Conservation (phyloP, 1,140 invertebrate genomes). For the Drosophila bipectinata region DNA sequence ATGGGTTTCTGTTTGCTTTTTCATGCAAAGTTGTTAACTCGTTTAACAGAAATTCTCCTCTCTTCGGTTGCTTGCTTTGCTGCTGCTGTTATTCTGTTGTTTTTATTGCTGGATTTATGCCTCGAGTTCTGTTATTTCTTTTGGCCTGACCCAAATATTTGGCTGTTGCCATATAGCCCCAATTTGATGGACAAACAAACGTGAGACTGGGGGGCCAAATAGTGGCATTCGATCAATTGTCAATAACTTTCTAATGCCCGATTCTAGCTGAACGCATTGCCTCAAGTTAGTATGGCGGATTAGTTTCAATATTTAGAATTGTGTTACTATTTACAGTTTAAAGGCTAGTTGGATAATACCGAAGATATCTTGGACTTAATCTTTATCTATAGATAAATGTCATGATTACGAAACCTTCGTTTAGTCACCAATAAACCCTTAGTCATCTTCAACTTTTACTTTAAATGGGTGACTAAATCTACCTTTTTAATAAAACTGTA, state of each 20-base stretch:
- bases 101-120: conserved; percentile 48
- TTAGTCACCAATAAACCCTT: not conserved
- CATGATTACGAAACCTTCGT: not conserved
- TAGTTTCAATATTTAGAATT: not conserved
- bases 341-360: not conserved
- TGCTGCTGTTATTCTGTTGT: not conserved
- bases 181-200: conserved; percentile 61
- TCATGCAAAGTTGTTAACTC: conserved; percentile 81
- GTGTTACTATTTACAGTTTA: not conserved
- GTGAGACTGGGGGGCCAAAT: conserved; percentile 35
- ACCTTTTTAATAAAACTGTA: not conserved
- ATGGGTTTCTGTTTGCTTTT: conserved; percentile 73
- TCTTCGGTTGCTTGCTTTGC: conserved; percentile 13
- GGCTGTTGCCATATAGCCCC: conserved; percentile 52
- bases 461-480: not conserved
- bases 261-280: conserved; percentile 28
- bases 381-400: not conserved
- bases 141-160: conserved; percentile 70
- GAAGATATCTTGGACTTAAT: not conserved
- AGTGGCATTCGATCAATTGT: conserved; percentile 44
- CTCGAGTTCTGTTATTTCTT: conserved; percentile 74
- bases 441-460: not conserved
- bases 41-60: conserved; percentile 60
- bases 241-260: conserved; percentile 46
- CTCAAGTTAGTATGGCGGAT: conserved; percentile 12